Evolutionary conservation across 2,797 vertebrate genomes (phyloP).

Genomic region (Malacoraja senta): DNA sequence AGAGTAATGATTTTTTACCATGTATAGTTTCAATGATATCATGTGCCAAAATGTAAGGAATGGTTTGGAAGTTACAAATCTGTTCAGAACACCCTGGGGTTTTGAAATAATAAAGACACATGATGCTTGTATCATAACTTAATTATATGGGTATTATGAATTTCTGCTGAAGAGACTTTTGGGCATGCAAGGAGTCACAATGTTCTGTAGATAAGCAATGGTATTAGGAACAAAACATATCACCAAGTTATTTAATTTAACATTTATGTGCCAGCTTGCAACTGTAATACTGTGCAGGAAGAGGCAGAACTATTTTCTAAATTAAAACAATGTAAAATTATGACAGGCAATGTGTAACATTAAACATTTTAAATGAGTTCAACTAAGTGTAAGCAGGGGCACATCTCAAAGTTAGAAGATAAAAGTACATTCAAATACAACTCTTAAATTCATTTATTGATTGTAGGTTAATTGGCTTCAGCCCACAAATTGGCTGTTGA

Average conservation of each 20-base stretch:
- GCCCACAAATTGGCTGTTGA: no score
- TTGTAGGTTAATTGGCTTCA: no score
- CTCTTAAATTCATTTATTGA: neutral
- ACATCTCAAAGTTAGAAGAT: neutral
- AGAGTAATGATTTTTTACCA: constrained; percentile 18
- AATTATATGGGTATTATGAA: constrained; percentile 42
- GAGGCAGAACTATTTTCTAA: neutral
- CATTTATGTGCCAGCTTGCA: neutral
- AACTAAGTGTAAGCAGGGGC: neutral
- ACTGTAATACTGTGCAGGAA: neutral
- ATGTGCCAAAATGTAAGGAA: constrained; percentile 32
- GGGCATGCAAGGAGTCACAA: constrained; percentile 45
- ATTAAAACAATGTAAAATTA: neutral
- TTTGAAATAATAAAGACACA: constrained; percentile 39
- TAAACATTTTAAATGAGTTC: neutral
- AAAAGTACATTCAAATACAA: neutral
- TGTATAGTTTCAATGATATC: constrained; percentile 26
- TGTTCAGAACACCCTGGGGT: constrained; percentile 2
- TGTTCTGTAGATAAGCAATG: constrained; percentile 55
- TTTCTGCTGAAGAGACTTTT: constrained; percentile 46
- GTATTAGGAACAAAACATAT: constrained; percentile 55
- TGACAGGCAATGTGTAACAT: neutral
- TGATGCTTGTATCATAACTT: constrained; percentile 40
- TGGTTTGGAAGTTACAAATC: neutral
- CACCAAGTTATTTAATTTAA: constrained; percentile 59